A percentile compares a stretch with the other conserved stretches of the same genome.
Conservation (phyloP, 2,797 vertebrate species). For the Anomalospiza imberbis region DNA sequence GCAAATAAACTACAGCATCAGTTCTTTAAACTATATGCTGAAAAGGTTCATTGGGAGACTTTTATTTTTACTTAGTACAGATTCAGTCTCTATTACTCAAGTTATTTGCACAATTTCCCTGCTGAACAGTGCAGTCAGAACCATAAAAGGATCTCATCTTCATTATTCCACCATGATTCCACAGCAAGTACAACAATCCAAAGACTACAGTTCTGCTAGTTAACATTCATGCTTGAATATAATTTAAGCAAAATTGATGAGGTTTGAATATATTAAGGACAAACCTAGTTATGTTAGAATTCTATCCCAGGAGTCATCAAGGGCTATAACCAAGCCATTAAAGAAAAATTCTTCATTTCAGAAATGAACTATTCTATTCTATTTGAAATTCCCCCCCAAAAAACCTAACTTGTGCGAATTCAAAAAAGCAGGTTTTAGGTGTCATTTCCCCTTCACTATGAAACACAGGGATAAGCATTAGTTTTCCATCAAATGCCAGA, state of each 20-base stretch:
- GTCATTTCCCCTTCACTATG: neutral
- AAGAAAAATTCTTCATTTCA: neutral
- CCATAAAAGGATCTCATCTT: neutral
- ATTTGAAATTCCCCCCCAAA: rapidly evolving
- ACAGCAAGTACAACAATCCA: slow-evolving; percentile 2
- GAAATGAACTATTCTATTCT: neutral
- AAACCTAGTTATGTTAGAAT: neutral
- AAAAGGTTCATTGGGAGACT: neutral
- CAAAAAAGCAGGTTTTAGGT: neutral
- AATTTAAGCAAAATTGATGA: slow-evolving; percentile 44
- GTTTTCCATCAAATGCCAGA: neutral
- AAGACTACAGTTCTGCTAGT: neutral
- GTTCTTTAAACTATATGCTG: neutral
- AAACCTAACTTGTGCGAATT: neutral
- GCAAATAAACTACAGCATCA: neutral
- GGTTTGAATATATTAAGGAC: slow-evolving; percentile 42
- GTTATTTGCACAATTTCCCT: neutral
- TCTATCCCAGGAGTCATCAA: neutral
- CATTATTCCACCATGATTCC: slow-evolving; percentile 23
- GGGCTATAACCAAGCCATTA: neutral
- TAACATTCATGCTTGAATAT: slow-evolving; percentile 50
- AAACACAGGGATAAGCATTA: neutral
- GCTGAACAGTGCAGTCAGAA: neutral
- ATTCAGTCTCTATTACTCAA: slow-evolving; percentile 25
- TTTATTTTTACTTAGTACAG: neutral